Evolutionary conservation across 2,797 vertebrate species (phyloP).

Genomic region (Aldrovandia affinis): DNA sequence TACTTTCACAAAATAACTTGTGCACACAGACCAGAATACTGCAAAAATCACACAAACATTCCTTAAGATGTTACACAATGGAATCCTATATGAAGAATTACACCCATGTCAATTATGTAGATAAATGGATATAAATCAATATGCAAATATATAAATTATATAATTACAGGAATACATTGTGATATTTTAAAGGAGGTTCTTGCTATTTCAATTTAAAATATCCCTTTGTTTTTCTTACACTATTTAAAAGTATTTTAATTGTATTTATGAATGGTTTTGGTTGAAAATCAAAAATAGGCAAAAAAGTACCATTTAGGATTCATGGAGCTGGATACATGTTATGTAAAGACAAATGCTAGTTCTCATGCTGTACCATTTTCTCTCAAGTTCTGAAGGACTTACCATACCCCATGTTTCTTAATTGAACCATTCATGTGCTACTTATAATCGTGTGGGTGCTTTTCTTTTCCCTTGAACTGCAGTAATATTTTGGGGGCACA

Average conservation of each 20-base stretch:
- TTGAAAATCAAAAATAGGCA: slow-evolving; percentile 1
- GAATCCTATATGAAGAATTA: not conserved
- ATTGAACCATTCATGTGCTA: slow-evolving; percentile 77
- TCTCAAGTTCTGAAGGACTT: slow-evolving; percentile 49
- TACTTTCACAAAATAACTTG: not conserved
- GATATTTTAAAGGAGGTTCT: not conserved
- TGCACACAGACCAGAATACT: slow-evolving; percentile 8
- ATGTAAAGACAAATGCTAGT: slow-evolving; percentile 18
- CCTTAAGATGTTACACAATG: not conserved
- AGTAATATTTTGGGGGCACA: not conserved
- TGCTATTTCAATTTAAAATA: not conserved
- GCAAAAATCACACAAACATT: not conserved
- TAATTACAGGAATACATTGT: not conserved
- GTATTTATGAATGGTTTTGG: slow-evolving; percentile 7
- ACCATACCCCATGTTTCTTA: slow-evolving; percentile 63
- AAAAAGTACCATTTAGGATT: slow-evolving; percentile 2
- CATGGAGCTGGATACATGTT: not conserved
- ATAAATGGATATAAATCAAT: not conserved
- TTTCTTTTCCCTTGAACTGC: slow-evolving; percentile 23
- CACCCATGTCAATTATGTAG: not conserved
- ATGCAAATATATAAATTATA: not conserved
- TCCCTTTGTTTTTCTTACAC: not conserved
- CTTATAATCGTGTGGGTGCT: slow-evolving; percentile 57
- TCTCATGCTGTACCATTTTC: slow-evolving; percentile 51
- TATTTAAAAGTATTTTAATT: slow-evolving; percentile 16